A percentile compares a stretch with the other conserved stretches of the same genome.
Evolutionary conservation across 1,140 invertebrate species (phyloP).

Genomic region (Drosophila willistoni): DNA sequence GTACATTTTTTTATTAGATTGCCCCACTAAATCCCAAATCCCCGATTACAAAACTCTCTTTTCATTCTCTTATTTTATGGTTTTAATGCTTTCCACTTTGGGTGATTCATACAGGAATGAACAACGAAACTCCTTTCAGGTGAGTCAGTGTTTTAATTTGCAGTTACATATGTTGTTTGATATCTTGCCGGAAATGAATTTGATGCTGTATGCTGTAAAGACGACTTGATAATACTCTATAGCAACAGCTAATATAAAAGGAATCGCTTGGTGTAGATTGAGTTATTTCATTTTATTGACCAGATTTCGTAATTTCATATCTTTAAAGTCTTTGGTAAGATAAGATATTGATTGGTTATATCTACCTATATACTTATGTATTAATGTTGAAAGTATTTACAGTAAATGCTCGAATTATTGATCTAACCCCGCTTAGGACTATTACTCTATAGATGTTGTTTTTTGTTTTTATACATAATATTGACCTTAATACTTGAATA

Average conservation of each 20-base stretch:
- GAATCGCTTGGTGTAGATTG: neutral
- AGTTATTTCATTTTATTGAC: neutral
- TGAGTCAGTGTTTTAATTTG: neutral
- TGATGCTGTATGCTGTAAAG: neutral
- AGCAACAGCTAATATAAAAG: neutral
- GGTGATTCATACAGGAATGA: constrained; percentile 2
- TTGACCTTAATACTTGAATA: too few relatives aligned
- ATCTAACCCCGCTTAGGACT: too few relatives aligned
- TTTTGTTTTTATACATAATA: too few relatives aligned
- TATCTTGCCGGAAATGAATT: neutral
- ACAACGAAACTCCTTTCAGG: constrained; percentile 4
- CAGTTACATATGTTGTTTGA: constrained; percentile 15
- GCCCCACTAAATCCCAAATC: constrained; percentile 9
- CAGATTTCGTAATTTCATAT: too few relatives aligned
- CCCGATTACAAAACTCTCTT: neutral
- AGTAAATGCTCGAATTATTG: too few relatives aligned
- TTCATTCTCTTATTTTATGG: too few relatives aligned
- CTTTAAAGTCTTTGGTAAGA: too few relatives aligned
- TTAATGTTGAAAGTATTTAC: too few relatives aligned
- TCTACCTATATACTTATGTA: too few relatives aligned
- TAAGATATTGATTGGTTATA: too few relatives aligned
- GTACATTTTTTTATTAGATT: neutral
- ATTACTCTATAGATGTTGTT: too few relatives aligned
- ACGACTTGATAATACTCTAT: neutral
- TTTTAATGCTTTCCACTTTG: neutral